Base-by-base conservation (phyloP, 92 coral and sea anemone species). In the Desmophyllum pertusum region DNA sequence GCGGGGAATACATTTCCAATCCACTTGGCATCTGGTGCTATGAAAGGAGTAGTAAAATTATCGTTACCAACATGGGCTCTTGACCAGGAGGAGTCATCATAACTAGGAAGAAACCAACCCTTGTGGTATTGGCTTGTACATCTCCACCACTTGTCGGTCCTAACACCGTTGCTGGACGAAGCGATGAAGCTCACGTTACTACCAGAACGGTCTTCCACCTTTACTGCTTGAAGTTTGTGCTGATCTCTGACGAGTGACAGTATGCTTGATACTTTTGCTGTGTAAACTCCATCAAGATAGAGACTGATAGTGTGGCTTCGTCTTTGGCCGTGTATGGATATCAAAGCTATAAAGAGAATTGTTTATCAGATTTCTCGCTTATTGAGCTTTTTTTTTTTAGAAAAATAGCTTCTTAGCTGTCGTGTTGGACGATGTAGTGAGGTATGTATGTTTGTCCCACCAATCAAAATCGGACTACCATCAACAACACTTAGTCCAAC, bases 11-110 rank as follows among this genome's bases (percentile, higher is more conserved):
- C 7, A 23, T 55, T 21, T 21, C 10, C 29, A 29, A 55, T 55
- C 62, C 62, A 55, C 30, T 23, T 55, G 62, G 62, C 62, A 55
- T 55, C 62, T 55, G 62, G 62, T 19, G 62, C 62, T 55, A 55
- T n/a, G 23, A 55, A 55, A 55, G 0, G 25, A n/a, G 23, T 8
- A 21, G 1, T 4, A 21, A 1, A 21, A 55, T 55, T 23, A 6
- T 55, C 7, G 6, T 19, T 7, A 23, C 6, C 62, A n/a, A 7
- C 29, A 55, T 2, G 0, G 6, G 23, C 29, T 23, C 25, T 0
- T 55, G 62, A 29, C 62, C 62, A 55, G 5, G 62, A 55, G 25
- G 29, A 0, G 29, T 55, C 62, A 29, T 23, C 23, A 19, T 21
- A 55, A 55, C 25, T 17, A 55, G 62, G 62, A 55, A 55, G 62